Percentiles rank a stretch among this genome's conserved stretches.
These are phyloP conservation scores for Cephus pygmeus DNA, from an alignment of 2,888 invertebrate species.

Conservation along the genomic window DNA sequence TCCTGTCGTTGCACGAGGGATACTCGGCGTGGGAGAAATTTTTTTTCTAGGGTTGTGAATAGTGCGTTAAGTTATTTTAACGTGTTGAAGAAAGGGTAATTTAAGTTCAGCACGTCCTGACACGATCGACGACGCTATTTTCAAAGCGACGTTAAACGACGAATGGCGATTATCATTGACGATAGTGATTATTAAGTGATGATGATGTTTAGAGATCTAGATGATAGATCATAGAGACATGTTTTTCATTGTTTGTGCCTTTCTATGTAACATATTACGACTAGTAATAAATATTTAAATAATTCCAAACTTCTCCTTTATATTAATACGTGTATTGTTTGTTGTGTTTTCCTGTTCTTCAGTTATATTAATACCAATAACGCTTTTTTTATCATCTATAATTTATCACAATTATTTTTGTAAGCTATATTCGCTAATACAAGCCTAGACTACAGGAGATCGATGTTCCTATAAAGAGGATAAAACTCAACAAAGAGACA, in stretches of 20 bases:
- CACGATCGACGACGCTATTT: neutral
- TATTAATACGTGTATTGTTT: neutral
- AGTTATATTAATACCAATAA: no score
- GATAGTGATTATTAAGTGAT: slow-evolving; percentile 10
- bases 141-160: neutral
- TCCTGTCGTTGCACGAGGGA: slow-evolving; percentile 27
- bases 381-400: no score
- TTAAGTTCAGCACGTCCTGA: slow-evolving; percentile 31
- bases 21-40: slow-evolving; percentile 17
- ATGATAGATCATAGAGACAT: slow-evolving; percentile 28
- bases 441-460: neutral
- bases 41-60: slow-evolving; percentile 55
- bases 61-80: slow-evolving; percentile 47
- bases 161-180: slow-evolving; percentile 13
- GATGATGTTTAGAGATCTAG: slow-evolving; percentile 32
- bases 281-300: slow-evolving; percentile 30
- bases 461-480: no score
- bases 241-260: slow-evolving; percentile 59
- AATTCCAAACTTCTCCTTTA: neutral
- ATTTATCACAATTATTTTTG: neutral
- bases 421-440: neutral
- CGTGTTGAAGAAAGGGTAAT: neutral
- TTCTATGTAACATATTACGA: slow-evolving; percentile 51
- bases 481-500: neutral
- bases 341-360: no score